Base-by-base conservation (phyloP, 1,140 invertebrate species). In the Scylla paramamosain region DNA sequence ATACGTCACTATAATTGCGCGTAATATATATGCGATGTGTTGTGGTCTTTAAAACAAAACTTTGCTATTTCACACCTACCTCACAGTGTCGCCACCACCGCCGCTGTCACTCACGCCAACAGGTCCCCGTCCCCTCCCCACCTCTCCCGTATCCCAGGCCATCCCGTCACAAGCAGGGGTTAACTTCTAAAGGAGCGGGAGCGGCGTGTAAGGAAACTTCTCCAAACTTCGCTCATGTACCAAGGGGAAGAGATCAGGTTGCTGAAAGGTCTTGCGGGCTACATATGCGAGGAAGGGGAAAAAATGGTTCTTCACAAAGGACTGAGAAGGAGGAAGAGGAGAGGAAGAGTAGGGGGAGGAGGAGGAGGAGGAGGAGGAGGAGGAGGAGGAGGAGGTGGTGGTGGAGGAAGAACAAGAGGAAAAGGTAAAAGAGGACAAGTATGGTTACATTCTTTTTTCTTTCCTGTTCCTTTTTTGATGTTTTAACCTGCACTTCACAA, bases 171-270 rank as follows among this genome's bases (percentile, higher is more conserved):
- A 77, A 77, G 67, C 67, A 77, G 20, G 67, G 67, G 67, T 77
- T 77, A 77, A 77, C 67, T 77, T 77, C 67, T n/a, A 77, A 77
- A 77, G 67, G 67, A 77, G 67, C 67, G 25, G 67, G 67, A 77
- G 67, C 16, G 67, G 67, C 67, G 67, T 77, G 67, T n/a, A 77
- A 25, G 25, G 67, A 77, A 77, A 77, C 67, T 77, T 77, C 67
- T 8, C 67, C 67, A n/a, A 77, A 77, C 67, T 77, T 77, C 20
- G 67, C 67, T 77, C 6, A 77, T 77, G 25, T 77, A 77, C 67
- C 67, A n/a, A 25, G n/a, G 67, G 67, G 67, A 77, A 77, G 67
- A 77, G 67, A 77, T 77, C 67, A 20, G 67, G 67, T 77, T 77
- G 67, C 67, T 77, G 67, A 77, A 77, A 77, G 67, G 67, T 77